Conservation (phyloP, 2,888 invertebrate genomes). For the Mesorhabditis spiculigera region DNA sequence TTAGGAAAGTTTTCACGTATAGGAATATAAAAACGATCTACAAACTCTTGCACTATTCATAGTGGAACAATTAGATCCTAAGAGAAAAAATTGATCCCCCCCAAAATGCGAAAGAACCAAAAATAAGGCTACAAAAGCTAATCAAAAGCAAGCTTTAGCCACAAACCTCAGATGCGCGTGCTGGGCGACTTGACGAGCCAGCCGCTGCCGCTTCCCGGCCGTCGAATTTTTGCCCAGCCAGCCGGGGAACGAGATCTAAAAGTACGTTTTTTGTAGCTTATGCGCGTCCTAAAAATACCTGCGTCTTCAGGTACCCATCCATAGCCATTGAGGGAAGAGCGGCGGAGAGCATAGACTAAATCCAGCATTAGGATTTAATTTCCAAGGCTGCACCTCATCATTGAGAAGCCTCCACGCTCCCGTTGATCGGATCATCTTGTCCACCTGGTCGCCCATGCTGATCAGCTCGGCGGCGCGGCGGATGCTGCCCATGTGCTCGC, state of each 20-base stretch:
- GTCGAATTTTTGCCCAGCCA: conserved; percentile 96
- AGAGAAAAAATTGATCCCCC: neutral
- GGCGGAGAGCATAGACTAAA: conserved; percentile 78
- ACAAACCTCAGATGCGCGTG: conserved; percentile 74
- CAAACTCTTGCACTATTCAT: no score
- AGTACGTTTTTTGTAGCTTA: conserved; percentile 67
- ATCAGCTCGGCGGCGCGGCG: conserved; percentile 81
- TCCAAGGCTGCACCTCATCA: conserved; percentile 64
- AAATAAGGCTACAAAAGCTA: no score
- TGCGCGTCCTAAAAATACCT: conserved; percentile 12
- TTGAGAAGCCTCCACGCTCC: conserved; percentile 82
- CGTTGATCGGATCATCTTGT: conserved; percentile 73
- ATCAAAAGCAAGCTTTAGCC: no score
- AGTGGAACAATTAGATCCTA: neutral
- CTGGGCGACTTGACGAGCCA: conserved; percentile 79
- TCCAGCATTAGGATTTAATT: neutral
- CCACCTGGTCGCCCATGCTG: conserved; percentile 80
- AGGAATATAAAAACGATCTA: no score
- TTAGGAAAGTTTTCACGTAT: no score
- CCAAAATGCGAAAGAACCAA: no score
- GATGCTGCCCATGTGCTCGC: conserved; percentile 67
- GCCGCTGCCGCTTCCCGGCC: conserved; percentile 74
- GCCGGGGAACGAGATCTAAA: conserved; percentile 76
- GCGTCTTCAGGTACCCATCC: conserved; percentile 70
- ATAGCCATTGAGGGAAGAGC: conserved; percentile 83